These are phyloP conservation scores for Neocloeon triangulifer DNA, from an alignment of 1,140 invertebrate species.

Conservation along the genomic window DNA sequence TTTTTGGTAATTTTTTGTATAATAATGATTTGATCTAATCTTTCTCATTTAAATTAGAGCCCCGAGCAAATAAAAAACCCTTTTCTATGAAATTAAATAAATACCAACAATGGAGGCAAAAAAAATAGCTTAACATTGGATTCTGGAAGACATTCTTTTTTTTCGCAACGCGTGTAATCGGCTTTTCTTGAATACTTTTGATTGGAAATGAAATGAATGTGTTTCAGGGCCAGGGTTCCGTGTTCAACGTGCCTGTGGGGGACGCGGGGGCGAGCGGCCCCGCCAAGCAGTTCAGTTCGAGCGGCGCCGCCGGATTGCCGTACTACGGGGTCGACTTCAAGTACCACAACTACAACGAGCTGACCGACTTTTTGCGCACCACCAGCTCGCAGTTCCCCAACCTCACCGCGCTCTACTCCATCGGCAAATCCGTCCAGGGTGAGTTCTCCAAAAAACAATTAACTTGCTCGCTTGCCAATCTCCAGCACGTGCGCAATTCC, in stretches of 20 bases:
- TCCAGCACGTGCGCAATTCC: no score
- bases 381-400: slow-evolving; percentile 60
- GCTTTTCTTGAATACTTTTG: neutral
- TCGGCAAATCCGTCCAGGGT: slow-evolving; percentile 84
- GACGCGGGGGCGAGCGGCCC: neutral
- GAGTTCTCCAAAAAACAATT: no score
- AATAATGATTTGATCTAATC: no score
- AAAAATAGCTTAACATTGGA: no score
- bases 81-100: no score
- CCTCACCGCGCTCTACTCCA: slow-evolving; percentile 71
- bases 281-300: neutral
- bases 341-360: slow-evolving; percentile 73
- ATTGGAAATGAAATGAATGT: neutral
- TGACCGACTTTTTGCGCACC: slow-evolving; percentile 59
- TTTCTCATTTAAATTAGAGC: no score
- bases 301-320: neutral
- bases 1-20: no score
- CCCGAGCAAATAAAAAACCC: no score
- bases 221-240: neutral
- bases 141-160: no score
- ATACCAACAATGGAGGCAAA: no score
- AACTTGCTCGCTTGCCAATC: no score
- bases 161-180: no score
- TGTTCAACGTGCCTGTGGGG: neutral
- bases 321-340: slow-evolving; percentile 38